Conservation (phyloP, 64 coral and sea anemone genomes). For the Trachythela sp. region DNA sequence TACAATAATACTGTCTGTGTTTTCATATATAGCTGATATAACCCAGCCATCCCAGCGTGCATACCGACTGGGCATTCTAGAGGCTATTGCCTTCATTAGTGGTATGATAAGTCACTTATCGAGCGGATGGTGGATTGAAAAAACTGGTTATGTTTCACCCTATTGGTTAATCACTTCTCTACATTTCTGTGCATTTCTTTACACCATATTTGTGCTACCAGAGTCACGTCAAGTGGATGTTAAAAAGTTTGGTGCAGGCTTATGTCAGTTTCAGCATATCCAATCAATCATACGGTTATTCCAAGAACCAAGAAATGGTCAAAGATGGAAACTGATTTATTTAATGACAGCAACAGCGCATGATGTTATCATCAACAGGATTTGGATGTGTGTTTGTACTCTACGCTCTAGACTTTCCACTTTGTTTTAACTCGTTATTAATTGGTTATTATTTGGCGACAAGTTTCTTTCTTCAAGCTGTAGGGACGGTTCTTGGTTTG, state of each 20-base stretch:
- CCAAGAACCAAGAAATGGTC: slow-evolving; percentile 58
- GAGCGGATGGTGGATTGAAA: slow-evolving; percentile 78
- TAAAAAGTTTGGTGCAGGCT: slow-evolving; percentile 3
- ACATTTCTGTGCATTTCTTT: slow-evolving; percentile 70
- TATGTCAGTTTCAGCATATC: slow-evolving; percentile 64
- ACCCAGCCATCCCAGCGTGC: slow-evolving; percentile 83
- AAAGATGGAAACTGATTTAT: slow-evolving; percentile 52
- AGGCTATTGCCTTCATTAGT: slow-evolving; percentile 84
- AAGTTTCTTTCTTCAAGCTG: slow-evolving; percentile 84
- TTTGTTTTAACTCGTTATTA: slow-evolving; percentile 82
- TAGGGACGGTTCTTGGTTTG: slow-evolving; percentile 72
- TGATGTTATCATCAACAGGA: slow-evolving; percentile 85
- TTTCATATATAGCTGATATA: slow-evolving; percentile 93
- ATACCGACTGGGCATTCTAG: slow-evolving; percentile 79
- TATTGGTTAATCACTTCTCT: slow-evolving; percentile 72
- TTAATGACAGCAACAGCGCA: slow-evolving; percentile 82
- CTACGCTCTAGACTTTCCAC: slow-evolving; percentile 76
- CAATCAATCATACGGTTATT: slow-evolving; percentile 68
- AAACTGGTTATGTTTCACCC: slow-evolving; percentile 65
- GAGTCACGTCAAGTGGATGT: slow-evolving; percentile 67
- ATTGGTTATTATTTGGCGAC: slow-evolving; percentile 87
- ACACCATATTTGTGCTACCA: slow-evolving; percentile 74
- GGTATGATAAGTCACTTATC: slow-evolving; percentile 92
- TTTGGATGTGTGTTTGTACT: slow-evolving; percentile 90
- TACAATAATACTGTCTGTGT: slow-evolving; percentile 80